Evolutionary conservation across 2,797 vertebrate genomes (phyloP).

Genomic region (Hozukius guyotensis): DNA sequence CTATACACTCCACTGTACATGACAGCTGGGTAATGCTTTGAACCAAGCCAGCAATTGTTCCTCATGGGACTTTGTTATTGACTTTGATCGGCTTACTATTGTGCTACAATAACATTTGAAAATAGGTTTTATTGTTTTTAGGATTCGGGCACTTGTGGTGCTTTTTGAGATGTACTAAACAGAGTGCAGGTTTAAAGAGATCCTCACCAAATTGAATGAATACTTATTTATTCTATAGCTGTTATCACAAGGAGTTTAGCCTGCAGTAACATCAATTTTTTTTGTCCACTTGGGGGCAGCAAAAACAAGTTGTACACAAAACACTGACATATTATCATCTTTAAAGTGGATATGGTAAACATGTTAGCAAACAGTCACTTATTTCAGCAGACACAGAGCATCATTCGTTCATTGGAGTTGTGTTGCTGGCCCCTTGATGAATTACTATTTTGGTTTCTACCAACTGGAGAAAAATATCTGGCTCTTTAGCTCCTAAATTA

Average conservation of each 20-base stretch:
- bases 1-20: background rate
- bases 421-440: too few species aligned
- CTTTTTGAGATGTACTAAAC: background rate
- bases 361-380: background rate
- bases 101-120: background rate
- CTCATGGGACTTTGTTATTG: background rate
- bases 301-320: background rate
- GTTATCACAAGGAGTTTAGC: background rate
- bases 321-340: background rate
- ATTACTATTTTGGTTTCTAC: background rate
- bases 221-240: background rate
- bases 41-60: background rate
- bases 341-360: background rate
- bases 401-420: background rate
- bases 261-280: too few species aligned
- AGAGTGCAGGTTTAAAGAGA: background rate
- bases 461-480: background rate
- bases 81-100: background rate
- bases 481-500: too few species aligned
- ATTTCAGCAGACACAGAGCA: background rate
- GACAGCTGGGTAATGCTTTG: constrained; percentile 10
- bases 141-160: too few species aligned
- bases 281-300: background rate
- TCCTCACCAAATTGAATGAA: background rate
- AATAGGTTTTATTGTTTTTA: background rate